Base-by-base conservation (phyloP, 2,888 invertebrate species). In the Villa cingulata region DNA sequence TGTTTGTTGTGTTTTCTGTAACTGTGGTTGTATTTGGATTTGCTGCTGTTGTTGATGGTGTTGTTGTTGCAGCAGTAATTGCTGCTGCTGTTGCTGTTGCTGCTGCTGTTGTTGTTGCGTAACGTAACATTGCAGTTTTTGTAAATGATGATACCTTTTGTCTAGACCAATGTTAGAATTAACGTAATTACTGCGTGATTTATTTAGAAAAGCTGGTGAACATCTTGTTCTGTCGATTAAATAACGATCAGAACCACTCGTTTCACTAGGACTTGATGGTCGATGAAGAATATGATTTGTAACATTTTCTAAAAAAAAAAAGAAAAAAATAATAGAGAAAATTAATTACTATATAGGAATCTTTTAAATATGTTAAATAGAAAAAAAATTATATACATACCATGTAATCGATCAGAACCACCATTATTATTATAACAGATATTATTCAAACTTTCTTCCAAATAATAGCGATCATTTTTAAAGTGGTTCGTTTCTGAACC, bases 201-300 rank as follows among this genome's bases (percentile, higher is more conserved):
- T 23, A 23, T 23, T 46, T n/a, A n/a, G 47, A 36, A 62, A 62
- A 46, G 63, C 61, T 45, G 67, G 65, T 46, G 67, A 67, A 43
- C 63, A 64, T 43, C 65, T 61, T 27, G 60, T 59, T 27, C 62
- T 56, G 52, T 68, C 66, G 18, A 69, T 55, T 27, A 68, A 54
- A 48, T 67, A 68, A 42, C 69, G 63, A 60, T 69, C 68, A 12
- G 68, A 69, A 16, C 67, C 68, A 47, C 69, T 69, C 9, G 68
- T 69, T 53, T 69, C 68, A 53, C 68, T 69, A 15, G 67, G 69
- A 54, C 68, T 68, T 32, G 69, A 69, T 39, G 64, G 54, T 14
- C 60, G 60, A 53, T 63, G 66, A 32, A 67, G 49, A 19, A 56
- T 48, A 47, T 60, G 62, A 12, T 61, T 55, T 17, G 42, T 34